Evolutionary conservation across 2,797 vertebrate genomes (phyloP).

Genomic region (Urocyon cinereoargenteus): DNA sequence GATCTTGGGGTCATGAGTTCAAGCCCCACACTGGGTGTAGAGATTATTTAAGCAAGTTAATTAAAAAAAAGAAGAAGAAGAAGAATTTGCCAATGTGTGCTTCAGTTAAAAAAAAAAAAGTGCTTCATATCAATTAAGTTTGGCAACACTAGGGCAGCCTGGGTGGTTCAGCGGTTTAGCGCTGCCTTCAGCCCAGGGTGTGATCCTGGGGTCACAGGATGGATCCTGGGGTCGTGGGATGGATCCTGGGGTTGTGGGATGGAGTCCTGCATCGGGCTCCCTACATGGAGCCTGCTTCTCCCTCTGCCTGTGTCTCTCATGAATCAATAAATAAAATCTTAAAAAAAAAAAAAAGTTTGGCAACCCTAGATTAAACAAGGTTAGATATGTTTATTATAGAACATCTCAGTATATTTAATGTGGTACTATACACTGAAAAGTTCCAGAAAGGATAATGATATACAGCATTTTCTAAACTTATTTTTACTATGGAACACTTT

Average conservation of each 20-base stretch:
- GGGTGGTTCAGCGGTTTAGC: too few species aligned
- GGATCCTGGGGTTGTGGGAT: too few species aligned
- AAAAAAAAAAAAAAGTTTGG: background rate
- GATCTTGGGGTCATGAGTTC: background rate
- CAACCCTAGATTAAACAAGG: conserved; percentile 2
- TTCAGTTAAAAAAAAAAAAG: background rate
- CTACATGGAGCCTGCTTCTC: too few species aligned
- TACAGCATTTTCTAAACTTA: conserved; percentile 39
- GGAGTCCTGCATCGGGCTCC: too few species aligned
- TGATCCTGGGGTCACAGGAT: too few species aligned
- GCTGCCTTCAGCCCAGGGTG: too few species aligned
- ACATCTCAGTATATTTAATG: background rate
- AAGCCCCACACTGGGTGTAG: background rate
- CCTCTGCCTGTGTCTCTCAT: too few species aligned
- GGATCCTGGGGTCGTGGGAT: too few species aligned
- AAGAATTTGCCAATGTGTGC: conserved; percentile 1
- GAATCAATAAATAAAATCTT: background rate
- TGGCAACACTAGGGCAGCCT: background rate
- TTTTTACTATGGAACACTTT: background rate
- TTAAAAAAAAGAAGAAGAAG: background rate
- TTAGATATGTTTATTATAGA: background rate
- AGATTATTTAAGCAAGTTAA: background rate
- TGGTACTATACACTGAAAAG: background rate
- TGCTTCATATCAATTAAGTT: background rate
- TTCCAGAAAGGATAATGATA: background rate